Base-by-base conservation (phyloP, 1,140 invertebrate species). In the Drosophila nannoptera region DNA sequence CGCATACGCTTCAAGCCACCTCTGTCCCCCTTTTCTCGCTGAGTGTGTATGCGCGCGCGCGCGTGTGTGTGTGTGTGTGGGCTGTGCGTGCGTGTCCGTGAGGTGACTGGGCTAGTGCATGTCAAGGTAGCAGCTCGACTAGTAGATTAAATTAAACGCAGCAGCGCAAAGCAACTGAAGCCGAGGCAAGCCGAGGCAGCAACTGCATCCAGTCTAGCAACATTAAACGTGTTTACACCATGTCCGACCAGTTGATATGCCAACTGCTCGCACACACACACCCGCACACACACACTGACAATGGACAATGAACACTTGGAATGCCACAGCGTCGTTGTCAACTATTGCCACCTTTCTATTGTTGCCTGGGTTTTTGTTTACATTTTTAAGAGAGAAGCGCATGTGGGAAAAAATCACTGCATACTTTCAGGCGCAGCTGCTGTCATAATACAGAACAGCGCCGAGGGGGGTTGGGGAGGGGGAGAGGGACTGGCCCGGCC, bases 171-270 rank as follows among this genome's bases (percentile, higher is more conserved):
- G 67, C 22, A 35, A 40, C 7, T 22, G 45, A 53, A 59, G 49
- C 48, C 61, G 59, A 69, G 40, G 49, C 35, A n/a, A n/a, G n/a
- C n/a, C n/a, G n/a, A n/a, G 32, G 50, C 66, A 80, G 69, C 69
- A 80, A 80, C 69, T 80, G 81, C 75, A 83, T 56, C 77, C 73
- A 49, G 58, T 55, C 70, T 76, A 84, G 81, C 81, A 86, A 81
- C 81, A 84, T 86, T 84, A 77, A 86, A 81, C 81, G 82, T 84
- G 81, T 84, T 84, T 84, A 86, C 81, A 84, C 81, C 81, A 84
- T 84, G 81, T 84, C 81, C 70, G 81, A 84, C 80, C 80, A 86
- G 80, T 86, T 86, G 81, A 84, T 84, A 84, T 84, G 76, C 81
- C 80, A 84, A 86, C 73, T 86, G 69, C 65, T 58, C 29, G 48